Evolutionary conservation across 1,140 invertebrate species (phyloP).

Genomic region (Drosophila malerkotliana): DNA sequence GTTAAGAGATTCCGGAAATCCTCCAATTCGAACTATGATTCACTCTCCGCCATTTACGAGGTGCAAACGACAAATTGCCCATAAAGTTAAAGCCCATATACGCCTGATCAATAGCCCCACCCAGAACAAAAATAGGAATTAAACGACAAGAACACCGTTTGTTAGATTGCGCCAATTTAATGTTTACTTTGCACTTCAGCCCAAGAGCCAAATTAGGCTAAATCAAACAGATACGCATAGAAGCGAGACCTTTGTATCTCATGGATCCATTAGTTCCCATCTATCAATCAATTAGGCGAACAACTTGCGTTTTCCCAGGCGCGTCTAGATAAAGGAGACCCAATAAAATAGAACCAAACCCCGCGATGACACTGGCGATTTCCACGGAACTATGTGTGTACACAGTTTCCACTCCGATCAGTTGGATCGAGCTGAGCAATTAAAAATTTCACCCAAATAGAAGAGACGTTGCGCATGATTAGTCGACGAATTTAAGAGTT

Average conservation of each 20-base stretch:
- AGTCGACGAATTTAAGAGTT: constrained; percentile 59
- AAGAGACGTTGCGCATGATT: constrained; percentile 78
- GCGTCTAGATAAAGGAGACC: constrained; percentile 64
- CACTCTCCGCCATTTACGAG: constrained; percentile 49
- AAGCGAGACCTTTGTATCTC: constrained; percentile 49
- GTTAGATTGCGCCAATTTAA: constrained; percentile 81
- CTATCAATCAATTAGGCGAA: constrained; percentile 70
- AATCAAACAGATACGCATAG: constrained; percentile 57
- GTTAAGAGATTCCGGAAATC: neutral
- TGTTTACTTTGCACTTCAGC: constrained; percentile 76
- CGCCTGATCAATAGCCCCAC: constrained; percentile 39
- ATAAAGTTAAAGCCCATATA: constrained; percentile 31
- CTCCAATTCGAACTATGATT: constrained; percentile 2
- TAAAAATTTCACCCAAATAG: constrained; percentile 76
- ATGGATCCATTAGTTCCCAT: constrained; percentile 42
- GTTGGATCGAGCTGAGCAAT: constrained; percentile 54
- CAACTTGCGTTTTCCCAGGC: constrained; percentile 69
- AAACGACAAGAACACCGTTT: constrained; percentile 48
- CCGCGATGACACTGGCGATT: constrained; percentile 67
- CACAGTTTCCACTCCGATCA: constrained; percentile 7
- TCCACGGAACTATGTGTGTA: constrained; percentile 53
- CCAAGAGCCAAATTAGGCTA: constrained; percentile 56
- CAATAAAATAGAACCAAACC: constrained; percentile 35
- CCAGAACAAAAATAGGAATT: constrained; percentile 30
- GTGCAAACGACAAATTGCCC: constrained; percentile 64